A percentile compares a stretch with the other conserved stretches of the same genome.
Evolutionary conservation across 2,113 vertebrate genomes (phyloP).

Genomic region (Myiopsitta monachus): DNA sequence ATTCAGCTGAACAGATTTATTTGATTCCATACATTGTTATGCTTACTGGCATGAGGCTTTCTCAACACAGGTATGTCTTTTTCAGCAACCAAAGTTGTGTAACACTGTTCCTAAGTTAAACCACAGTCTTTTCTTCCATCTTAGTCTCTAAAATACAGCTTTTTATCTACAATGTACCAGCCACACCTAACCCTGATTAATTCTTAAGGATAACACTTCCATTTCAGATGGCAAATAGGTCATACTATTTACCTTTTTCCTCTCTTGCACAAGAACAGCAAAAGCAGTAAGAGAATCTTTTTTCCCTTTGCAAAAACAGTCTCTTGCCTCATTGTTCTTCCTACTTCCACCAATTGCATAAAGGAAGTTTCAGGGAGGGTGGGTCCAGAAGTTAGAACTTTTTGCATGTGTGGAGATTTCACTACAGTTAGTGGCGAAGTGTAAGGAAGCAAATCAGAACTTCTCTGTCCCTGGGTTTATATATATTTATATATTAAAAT

Average conservation of each 20-base stretch:
- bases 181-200: neutral
- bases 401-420: neutral
- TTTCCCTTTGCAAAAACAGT: neutral
- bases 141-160: neutral
- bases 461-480: neutral
- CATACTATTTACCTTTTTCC: neutral
- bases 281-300: neutral
- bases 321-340: slow-evolving; percentile 14
- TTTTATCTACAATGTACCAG: neutral
- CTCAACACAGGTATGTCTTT: accelerated
- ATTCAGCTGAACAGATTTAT: neutral
- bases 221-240: neutral
- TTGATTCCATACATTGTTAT: neutral
- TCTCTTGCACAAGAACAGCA: neutral
- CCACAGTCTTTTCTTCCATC: neutral
- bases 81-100: neutral
- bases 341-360: neutral
- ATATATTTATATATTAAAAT: neutral
- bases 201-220: neutral
- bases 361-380: neutral
- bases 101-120: neutral
- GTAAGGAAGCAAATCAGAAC: neutral
- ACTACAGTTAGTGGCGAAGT: neutral
- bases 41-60: neutral
- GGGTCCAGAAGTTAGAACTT: neutral